Conservation (phyloP, 2,888 invertebrate species). For the Oconnorella tubifera region DNA sequence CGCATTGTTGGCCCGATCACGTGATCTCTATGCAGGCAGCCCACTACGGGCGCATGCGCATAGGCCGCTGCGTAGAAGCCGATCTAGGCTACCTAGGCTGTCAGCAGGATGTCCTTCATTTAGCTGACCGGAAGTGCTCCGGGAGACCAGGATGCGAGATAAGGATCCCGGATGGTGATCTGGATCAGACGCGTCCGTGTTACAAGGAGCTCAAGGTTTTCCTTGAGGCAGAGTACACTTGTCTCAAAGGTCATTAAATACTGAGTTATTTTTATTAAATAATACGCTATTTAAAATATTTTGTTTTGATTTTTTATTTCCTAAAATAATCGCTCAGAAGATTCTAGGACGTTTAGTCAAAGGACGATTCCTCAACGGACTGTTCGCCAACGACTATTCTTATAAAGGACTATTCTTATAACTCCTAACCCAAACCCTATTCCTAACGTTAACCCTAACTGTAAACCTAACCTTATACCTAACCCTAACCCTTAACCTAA, state of each 20-base stretch:
- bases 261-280: no score
- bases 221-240: conserved; percentile 22
- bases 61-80: conserved; percentile 25
- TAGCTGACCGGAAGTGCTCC: conserved; percentile 23
- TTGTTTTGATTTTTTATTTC: no score
- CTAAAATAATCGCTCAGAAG: no score
- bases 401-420: no score
- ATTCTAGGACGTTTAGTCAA: no score
- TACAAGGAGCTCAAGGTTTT: conserved; percentile 29
- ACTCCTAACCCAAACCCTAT: no score
- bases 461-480: no score
- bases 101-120: conserved; percentile 22
- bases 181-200: conserved; percentile 24
- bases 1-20: conserved; percentile 18
- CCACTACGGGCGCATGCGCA: conserved; percentile 23
- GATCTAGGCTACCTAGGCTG: conserved; percentile 26
- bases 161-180: conserved; percentile 19
- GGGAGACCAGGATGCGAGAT: conserved; percentile 21
- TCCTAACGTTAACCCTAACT: no score
- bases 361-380: no score
- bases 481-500: no score
- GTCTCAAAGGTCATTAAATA: conserved; percentile 14
- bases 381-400: no score
- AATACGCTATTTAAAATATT: no score
- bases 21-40: conserved; percentile 20